phyloP scores from a whole-genome alignment of 37 sponge, comb jelly and placozoan species.

The Haliclona indistincta region DNA sequence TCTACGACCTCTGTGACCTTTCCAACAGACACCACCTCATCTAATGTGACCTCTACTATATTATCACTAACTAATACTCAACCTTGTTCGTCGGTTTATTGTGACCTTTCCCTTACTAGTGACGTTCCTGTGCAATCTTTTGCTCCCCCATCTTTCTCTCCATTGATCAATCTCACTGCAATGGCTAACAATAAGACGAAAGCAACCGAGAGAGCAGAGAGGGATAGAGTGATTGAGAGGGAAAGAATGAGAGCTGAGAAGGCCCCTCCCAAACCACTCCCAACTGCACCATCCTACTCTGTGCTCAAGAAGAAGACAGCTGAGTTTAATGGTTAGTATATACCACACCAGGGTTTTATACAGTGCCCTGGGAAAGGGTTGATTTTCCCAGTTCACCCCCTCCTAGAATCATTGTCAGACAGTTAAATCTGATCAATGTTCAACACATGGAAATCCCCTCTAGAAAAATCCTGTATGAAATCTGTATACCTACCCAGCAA shows the following conservation, averaged over 20 bases:
- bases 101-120: neutral
- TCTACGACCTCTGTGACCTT: no score
- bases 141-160: neutral
- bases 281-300: slow-evolving; percentile 13
- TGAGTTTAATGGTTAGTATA: slow-evolving; percentile 9
- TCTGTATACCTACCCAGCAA: no score
- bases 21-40: neutral
- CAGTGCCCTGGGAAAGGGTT: no score
- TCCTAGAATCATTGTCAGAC: no score
- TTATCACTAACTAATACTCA: neutral
- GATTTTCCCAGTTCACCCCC: no score
- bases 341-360: no score
- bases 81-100: neutral
- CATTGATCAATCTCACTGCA: slow-evolving; percentile 6
- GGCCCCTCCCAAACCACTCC: slow-evolving; percentile 7
- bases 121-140: neutral
- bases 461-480: no score
- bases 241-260: neutral
- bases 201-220: neutral
- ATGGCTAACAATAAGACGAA: neutral
- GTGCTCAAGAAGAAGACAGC: slow-evolving; percentile 48
- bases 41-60: neutral
- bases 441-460: no score
- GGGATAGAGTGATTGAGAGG: neutral
- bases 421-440: no score